These are phyloP conservation scores for Anastrepha obliqua DNA, from an alignment of 1,140 invertebrate genomes.

Conservation along the genomic window DNA sequence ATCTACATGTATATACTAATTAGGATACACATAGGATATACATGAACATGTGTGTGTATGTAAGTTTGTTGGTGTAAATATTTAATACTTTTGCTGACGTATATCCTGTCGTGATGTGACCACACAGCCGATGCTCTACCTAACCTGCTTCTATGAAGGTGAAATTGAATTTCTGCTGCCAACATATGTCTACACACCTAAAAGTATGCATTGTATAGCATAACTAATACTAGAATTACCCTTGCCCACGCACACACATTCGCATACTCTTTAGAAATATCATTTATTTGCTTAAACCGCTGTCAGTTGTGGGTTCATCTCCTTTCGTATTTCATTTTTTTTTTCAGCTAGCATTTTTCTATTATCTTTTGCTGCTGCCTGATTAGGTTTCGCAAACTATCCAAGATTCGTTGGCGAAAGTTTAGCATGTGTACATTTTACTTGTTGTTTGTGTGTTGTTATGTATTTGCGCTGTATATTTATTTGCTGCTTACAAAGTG, in stretches of 20 bases:
- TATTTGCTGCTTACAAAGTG: slow-evolving; percentile 41
- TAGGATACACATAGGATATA: neutral
- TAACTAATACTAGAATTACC: neutral
- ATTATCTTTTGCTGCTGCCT: slow-evolving; percentile 42
- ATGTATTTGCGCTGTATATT: slow-evolving; percentile 35
- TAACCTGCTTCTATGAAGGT: neutral
- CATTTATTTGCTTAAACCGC: slow-evolving; percentile 34
- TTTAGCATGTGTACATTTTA: neutral
- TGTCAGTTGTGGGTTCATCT: slow-evolving; percentile 23
- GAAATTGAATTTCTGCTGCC: neutral
- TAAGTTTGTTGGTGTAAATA: neutral
- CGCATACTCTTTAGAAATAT: neutral
- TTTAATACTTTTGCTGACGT: neutral
- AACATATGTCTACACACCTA: slow-evolving; percentile 8
- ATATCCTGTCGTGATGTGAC: neutral
- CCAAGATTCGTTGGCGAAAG: neutral
- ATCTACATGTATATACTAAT: neutral
- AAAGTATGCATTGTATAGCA: slow-evolving; percentile 27
- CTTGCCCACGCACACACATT: neutral
- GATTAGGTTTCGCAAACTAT: slow-evolving; percentile 45
- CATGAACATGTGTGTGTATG: neutral
- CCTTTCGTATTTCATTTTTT: neutral
- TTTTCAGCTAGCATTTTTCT: slow-evolving; percentile 7
- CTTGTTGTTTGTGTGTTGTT: slow-evolving; percentile 16
- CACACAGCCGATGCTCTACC: neutral